Evolutionary conservation across 2,113 vertebrate genomes (phyloP).

Genomic region (Callipepla squamata): DNA sequence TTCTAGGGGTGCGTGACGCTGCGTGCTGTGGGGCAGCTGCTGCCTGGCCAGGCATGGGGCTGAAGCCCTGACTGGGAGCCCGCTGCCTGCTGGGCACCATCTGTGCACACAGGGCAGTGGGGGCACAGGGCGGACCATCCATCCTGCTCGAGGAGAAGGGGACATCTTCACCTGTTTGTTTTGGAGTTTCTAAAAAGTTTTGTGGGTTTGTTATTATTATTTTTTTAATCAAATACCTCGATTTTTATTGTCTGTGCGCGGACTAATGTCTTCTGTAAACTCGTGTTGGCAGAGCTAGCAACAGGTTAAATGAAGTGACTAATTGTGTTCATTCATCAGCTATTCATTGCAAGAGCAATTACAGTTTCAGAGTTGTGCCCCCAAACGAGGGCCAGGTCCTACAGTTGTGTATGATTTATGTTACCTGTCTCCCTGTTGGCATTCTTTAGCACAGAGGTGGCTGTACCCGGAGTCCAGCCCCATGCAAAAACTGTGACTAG

Average conservation of each 20-base stretch:
- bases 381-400: neutral
- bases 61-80: fast-evolving
- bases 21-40: neutral
- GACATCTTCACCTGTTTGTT: neutral
- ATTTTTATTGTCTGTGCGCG: neutral
- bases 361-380: conserved; percentile 21
- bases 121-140: neutral
- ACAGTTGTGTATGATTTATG: conserved; percentile 19
- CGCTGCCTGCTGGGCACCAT: fast-evolving
- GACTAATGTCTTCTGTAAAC: conserved; percentile 54
- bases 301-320: conserved; percentile 54
- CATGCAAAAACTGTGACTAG: neutral
- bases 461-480: neutral
- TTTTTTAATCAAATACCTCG: neutral
- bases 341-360: conserved; percentile 52
- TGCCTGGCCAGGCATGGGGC: neutral
- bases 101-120: neutral
- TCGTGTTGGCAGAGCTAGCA: conserved; percentile 39
- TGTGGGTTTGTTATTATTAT: neutral
- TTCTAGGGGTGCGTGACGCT: neutral
- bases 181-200: neutral
- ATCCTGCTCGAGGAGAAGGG: neutral
- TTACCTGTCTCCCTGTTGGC: neutral
- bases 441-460: neutral
- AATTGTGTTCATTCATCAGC: conserved; percentile 64